Evolutionary conservation across 2,888 invertebrate genomes (phyloP), one percentile per base, ranked within the genome.

Genomic region (Catocala sponsa): DNA sequence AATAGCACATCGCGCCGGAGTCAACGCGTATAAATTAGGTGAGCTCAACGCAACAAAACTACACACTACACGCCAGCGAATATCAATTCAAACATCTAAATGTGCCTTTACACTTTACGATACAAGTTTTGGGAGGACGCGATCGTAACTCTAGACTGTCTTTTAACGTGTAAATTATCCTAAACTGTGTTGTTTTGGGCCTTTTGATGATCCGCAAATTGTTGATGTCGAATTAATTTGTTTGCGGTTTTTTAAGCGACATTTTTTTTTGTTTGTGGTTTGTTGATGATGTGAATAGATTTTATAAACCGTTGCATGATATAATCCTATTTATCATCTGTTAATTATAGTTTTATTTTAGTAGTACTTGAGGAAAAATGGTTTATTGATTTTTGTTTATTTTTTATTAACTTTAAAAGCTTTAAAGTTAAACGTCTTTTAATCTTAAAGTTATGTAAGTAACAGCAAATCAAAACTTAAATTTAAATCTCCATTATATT

Each of bases 11-110:
- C 88, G 90, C 89, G 91, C 89, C 85, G 86, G 79, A 84, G 83
- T 85, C 88, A 84, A 88, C 91, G 88, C 88, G 84, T 92, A 92
- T 94, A 94, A 93, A 93, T 94, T 92, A 92, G 90, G 85, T 86
- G 89, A 79, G 82, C 85, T 82, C 82, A 83, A 72, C 70, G 56
- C 85, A 90, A 91, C 90, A 89, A 91, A 90, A 91, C 91, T 84
- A 86, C 87, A 79, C 79, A 90, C 90, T 84, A 87, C 88, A 79
- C 79, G 82, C 79, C 82, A 72, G 77, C 81, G 84, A 82, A 88
- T 92, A 93, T 92, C 92, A 79, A 85, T 70, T 80, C 84, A 76
- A 86, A 86, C 87, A 92, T 91, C 92, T 91, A 78, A 83, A 79
- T 61, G 68, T 59, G 59, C 67, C 60, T 91, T 93, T 91, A 90